Evolutionary conservation across 2,797 vertebrate species (phyloP).

Genomic region (Notoglanidium macrostoma): DNA sequence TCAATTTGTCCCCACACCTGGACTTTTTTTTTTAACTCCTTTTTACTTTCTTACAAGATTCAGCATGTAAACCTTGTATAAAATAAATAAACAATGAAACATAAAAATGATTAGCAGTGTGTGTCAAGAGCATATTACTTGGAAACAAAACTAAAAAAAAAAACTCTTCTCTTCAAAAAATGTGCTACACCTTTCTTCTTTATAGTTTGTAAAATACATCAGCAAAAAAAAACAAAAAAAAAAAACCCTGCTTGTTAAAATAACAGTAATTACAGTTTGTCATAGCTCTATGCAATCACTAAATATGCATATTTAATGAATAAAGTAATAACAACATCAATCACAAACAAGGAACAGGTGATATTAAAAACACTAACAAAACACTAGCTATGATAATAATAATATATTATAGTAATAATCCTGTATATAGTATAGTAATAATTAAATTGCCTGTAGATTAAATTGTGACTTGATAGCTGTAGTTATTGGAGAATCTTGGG

Average conservation of each 20-base stretch:
- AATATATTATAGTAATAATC: not conserved
- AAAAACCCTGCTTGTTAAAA: not conserved
- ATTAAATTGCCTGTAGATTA: not conserved
- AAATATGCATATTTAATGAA: not conserved
- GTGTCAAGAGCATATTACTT: not conserved
- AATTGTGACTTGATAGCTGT: not conserved
- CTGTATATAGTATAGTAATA: not conserved
- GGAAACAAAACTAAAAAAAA: not conserved
- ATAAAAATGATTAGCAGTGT: not conserved
- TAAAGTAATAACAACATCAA: not conserved
- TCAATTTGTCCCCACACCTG: not conserved
- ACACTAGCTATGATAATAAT: not conserved
- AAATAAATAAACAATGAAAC: not conserved
- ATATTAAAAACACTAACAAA: not conserved
- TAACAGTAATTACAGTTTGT: not conserved
- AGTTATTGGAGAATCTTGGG: not conserved
- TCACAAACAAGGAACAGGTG: not conserved
- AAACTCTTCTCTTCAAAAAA: not conserved
- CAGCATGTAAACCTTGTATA: not conserved
- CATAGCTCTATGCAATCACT: not conserved
- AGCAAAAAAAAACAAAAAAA: not conserved
- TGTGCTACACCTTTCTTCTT: not conserved
- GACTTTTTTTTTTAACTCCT: not conserved
- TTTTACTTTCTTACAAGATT: not conserved
- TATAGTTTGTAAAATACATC: not conserved